Conservation (phyloP, 2,797 vertebrate species). For the Caiman crocodilus region DNA sequence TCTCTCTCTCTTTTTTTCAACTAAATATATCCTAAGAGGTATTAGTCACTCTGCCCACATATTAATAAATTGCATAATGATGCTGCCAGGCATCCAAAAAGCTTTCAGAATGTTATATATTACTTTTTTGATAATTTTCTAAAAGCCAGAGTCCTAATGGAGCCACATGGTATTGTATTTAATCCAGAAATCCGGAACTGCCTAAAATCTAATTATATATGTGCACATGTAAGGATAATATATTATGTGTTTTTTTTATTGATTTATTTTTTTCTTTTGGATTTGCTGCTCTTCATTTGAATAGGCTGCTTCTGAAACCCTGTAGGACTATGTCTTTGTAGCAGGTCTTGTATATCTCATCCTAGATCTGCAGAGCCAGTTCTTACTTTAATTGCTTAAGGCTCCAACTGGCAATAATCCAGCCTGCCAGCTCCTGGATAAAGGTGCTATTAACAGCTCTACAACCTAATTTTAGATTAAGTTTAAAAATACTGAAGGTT, state of each 20-base stretch:
- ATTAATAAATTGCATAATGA: constrained; percentile 77
- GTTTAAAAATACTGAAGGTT: constrained; percentile 28
- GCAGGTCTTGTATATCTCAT: constrained; percentile 36
- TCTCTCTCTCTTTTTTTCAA: constrained; percentile 24
- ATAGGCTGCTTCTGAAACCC: constrained; percentile 43
- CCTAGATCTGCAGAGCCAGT: constrained; percentile 30
- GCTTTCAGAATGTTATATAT: constrained; percentile 73
- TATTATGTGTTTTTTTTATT: constrained; percentile 70
- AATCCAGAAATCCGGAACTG: constrained; percentile 74
- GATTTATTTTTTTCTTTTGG: constrained; percentile 21
- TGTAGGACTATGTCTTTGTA: constrained; percentile 3
- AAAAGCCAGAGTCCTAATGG: constrained; percentile 72
- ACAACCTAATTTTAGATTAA: constrained; percentile 37
- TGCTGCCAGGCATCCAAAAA: constrained; percentile 73
- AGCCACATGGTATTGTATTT: constrained; percentile 75
- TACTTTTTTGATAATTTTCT: constrained; percentile 74
- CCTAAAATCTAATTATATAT: constrained; percentile 69
- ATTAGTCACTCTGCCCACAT: constrained; percentile 77
- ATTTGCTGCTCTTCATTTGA: constrained; percentile 57
- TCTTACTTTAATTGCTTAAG: constrained; percentile 52
- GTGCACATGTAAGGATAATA: constrained; percentile 72
- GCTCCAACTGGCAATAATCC: constrained; percentile 39
- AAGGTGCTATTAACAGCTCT: constrained; percentile 54
- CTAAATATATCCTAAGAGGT: constrained; percentile 67
- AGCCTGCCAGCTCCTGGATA: constrained; percentile 17